Conservation (phyloP, 2,888 invertebrate species). For the Argyresthia goedartella region DNA sequence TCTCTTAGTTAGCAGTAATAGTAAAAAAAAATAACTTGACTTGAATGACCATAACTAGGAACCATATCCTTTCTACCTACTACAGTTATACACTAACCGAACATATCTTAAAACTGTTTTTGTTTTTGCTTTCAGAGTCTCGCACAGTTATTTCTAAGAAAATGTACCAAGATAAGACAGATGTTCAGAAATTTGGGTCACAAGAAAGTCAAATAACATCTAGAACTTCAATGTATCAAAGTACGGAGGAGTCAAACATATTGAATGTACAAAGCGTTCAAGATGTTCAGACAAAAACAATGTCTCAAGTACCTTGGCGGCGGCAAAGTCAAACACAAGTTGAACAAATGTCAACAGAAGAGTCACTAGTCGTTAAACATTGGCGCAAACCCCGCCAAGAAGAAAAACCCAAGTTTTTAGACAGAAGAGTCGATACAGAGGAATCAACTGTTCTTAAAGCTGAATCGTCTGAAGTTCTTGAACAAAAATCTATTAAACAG, state of each 20-base stretch:
- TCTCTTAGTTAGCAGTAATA: no score
- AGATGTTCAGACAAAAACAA: constrained; percentile 35
- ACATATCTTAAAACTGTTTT: no score
- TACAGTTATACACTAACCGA: no score
- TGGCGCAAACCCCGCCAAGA: constrained; percentile 28
- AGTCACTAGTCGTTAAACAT: constrained; percentile 22
- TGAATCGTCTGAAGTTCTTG: constrained; percentile 14
- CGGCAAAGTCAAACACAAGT: constrained; percentile 19
- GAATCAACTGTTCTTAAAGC: constrained; percentile 15
- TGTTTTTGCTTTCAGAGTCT: constrained; percentile 30
- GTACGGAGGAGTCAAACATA: constrained; percentile 52
- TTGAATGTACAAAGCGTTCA: constrained; percentile 37
- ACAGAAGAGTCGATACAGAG: constrained; percentile 10
- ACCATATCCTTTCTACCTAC: no score
- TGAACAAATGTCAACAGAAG: constrained; percentile 14
- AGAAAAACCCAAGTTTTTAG: neutral
- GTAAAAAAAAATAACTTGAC: no score
- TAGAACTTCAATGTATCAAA: constrained; percentile 31
- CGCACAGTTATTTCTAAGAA: constrained; percentile 29
- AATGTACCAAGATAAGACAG: constrained; percentile 35
- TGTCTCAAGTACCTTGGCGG: constrained; percentile 47
- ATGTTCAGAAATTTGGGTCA: constrained; percentile 18
- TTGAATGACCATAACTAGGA: no score
- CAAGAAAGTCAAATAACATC: constrained; percentile 23
- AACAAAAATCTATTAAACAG: constrained; percentile 1